A percentile compares a stretch with the other conserved stretches of the same genome.
Evolutionary conservation across 2,888 invertebrate species (phyloP).

Genomic region (Baccha elongata): DNA sequence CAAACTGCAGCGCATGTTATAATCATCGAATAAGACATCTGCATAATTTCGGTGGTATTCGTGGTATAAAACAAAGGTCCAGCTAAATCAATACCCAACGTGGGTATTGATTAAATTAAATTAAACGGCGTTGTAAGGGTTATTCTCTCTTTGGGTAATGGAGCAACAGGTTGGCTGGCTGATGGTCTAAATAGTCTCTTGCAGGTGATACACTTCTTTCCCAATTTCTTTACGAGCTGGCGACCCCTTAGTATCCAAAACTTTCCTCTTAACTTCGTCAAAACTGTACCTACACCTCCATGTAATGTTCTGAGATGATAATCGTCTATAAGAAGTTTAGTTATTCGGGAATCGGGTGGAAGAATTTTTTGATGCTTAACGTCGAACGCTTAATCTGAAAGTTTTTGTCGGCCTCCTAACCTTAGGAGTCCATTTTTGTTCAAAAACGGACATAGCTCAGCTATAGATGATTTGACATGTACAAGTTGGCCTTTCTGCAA

Average conservation of each 20-base stretch:
- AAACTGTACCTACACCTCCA: neutral
- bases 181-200: neutral
- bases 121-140: neutral
- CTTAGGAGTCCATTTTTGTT: conserved; percentile 12
- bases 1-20: neutral
- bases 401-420: conserved; percentile 21
- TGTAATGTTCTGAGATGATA: neutral
- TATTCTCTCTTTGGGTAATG: neutral
- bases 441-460: conserved; percentile 8
- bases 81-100: too few species aligned
- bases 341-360: conserved; percentile 10
- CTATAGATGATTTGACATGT: conserved; percentile 12
- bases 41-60: neutral
- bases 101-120: too few species aligned
- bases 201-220: neutral
- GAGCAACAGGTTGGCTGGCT: neutral
- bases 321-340: conserved; percentile 9
- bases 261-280: neutral
- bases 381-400: conserved; percentile 13
- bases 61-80: neutral
- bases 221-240: neutral
- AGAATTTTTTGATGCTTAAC: conserved; percentile 32
- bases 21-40: neutral
- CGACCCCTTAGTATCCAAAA: neutral
- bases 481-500: neutral